Percentiles rank a stretch among this genome's conserved stretches.
Conservation (phyloP, 2,113 vertebrate genomes). For the Myotis yumanensis region DNA sequence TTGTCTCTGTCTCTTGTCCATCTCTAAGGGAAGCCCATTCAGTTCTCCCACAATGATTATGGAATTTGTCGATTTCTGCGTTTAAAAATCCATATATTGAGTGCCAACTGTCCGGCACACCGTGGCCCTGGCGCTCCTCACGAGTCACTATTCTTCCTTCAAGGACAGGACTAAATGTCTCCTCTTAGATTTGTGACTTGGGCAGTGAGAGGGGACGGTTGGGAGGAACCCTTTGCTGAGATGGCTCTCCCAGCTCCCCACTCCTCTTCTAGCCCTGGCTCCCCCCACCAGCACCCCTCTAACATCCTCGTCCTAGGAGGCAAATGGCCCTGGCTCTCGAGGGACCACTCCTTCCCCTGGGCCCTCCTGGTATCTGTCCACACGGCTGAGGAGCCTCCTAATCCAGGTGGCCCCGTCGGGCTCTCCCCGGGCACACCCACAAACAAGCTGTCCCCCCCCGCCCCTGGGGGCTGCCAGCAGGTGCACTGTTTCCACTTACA, state of each 20-base stretch:
- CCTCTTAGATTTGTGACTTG: too few relatives aligned
- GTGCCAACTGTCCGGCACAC: neutral
- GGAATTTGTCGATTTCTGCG: neutral
- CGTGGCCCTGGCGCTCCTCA: neutral
- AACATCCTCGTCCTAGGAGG: neutral
- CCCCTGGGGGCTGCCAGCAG: neutral
- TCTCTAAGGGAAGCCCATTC: neutral
- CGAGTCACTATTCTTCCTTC: fast-evolving
- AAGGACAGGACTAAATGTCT: too few relatives aligned
- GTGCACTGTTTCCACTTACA: neutral
- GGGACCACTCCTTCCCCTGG: neutral
- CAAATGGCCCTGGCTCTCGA: neutral
- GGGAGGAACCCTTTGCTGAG: neutral
- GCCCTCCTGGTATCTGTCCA: neutral
- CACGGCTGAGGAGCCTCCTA: neutral
- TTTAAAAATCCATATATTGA: neutral
- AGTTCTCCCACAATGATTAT: neutral
- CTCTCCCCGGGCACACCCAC: neutral
- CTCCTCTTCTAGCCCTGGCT: neutral
- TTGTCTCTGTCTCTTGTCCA: neutral
- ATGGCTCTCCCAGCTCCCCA: too few relatives aligned
- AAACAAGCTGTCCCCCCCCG: neutral
- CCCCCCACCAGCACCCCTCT: neutral
- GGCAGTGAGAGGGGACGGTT: too few relatives aligned
- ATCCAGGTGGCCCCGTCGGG: neutral